A percentile compares a stretch with the other conserved stretches of the same genome.
Conservation (phyloP, 2,797 vertebrate species). For the Schizothorax lantsangensis region DNA sequence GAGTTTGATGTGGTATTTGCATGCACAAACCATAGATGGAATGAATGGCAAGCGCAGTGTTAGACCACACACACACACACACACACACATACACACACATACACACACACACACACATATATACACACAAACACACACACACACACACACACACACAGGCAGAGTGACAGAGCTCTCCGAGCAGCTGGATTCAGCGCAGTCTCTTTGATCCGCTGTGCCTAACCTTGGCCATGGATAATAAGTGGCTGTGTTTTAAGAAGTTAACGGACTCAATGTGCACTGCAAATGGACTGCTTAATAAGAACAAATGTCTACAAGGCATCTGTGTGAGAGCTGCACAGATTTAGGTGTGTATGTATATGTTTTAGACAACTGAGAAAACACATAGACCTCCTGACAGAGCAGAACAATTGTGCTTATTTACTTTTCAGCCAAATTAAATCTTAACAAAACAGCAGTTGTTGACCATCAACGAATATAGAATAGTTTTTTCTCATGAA, state of each 20-base stretch:
- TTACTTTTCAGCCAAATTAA: conserved; percentile 30
- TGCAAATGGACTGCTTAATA: conserved; percentile 1
- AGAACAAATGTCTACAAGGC: conserved; percentile 4
- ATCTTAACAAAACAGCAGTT: conserved; percentile 15
- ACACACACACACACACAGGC: conserved; percentile 30
- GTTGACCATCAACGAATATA: not conserved
- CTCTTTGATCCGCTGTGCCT: conserved; percentile 29
- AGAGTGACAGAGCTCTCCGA: conserved; percentile 46
- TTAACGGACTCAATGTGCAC: not conserved
- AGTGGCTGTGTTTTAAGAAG: conserved; percentile 15
- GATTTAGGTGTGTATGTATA: not conserved
- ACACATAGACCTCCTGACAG: conserved; percentile 35
- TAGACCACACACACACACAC: conserved; percentile 35
- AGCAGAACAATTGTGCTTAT: conserved; percentile 41
- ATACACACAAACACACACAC: conserved; percentile 31
- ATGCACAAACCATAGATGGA: conserved; percentile 32
- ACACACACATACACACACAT: conserved; percentile 35
- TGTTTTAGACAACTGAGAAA: conserved; percentile 39
- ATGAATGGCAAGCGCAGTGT: conserved; percentile 25
- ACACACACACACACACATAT: conserved; percentile 30
- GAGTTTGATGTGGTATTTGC: conserved; percentile 48
- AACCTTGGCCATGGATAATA: conserved; percentile 17
- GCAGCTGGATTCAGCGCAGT: conserved; percentile 45
- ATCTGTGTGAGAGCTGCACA: not conserved
- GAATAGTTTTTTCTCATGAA: not conserved